These are phyloP conservation scores for Zosterops hypoxanthus DNA, from an alignment of 2,113 vertebrate species.

Conservation along the genomic window DNA sequence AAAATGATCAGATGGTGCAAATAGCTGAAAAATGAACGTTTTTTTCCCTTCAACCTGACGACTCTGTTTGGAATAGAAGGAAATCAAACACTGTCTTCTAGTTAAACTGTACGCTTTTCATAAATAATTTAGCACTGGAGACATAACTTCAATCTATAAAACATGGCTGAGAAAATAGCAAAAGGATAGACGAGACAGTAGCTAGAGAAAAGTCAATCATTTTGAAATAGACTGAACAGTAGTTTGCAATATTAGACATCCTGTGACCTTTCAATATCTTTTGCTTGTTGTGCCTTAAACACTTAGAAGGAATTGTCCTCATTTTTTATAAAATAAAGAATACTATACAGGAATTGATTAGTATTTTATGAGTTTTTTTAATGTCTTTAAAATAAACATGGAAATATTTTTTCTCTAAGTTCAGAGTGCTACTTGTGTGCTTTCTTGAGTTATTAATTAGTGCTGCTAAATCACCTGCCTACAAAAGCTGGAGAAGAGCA, in stretches of 20 bases:
- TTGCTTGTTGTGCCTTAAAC: background rate
- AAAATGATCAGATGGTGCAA: background rate
- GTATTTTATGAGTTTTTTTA: background rate
- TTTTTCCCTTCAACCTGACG: background rate
- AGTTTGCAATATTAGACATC: background rate
- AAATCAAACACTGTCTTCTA: background rate
- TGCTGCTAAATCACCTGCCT: background rate
- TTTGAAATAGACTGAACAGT: background rate
- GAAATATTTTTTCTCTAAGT: background rate
- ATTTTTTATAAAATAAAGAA: background rate
- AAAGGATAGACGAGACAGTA: background rate
- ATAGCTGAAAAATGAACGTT: background rate
- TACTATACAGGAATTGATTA: background rate
- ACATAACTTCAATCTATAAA: background rate
- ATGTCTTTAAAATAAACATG: background rate
- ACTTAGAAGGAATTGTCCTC: background rate
- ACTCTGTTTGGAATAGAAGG: background rate
- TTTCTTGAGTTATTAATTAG: background rate
- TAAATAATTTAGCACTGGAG: background rate
- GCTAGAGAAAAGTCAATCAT: background rate
- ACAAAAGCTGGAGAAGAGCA: background rate
- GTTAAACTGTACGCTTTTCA: background rate
- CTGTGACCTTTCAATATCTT: conserved; percentile 28
- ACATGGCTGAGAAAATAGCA: background rate
- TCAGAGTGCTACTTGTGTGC: background rate